Evolutionary conservation across 2,797 vertebrate genomes (phyloP).

Genomic region (Telmatherina bonti): DNA sequence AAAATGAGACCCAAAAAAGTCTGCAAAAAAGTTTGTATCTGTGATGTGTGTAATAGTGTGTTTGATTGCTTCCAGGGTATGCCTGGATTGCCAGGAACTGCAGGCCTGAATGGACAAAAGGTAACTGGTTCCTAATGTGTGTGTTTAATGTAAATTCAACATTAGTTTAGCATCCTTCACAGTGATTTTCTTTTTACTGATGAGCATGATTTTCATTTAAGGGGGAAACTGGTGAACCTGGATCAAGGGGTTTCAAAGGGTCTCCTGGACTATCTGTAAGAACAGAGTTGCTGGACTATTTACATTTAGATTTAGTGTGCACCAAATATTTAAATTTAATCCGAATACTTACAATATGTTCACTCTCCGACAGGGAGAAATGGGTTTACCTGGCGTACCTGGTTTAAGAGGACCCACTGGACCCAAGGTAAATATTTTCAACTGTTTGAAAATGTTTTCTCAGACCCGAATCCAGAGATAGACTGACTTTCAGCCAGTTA

Average conservation of each 20-base stretch:
- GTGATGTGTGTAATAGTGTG: neutral
- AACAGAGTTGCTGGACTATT: slow-evolving; percentile 40
- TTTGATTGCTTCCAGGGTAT: slow-evolving; percentile 84
- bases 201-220: slow-evolving; percentile 66
- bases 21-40: neutral
- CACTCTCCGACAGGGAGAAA: slow-evolving; percentile 85
- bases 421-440: slow-evolving; percentile 84
- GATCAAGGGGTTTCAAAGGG: slow-evolving; percentile 88
- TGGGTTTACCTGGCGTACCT: slow-evolving; percentile 85
- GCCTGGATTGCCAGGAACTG: slow-evolving; percentile 90
- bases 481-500: too few species aligned
- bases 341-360: slow-evolving; percentile 3
- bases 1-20: too few species aligned
- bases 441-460: slow-evolving; percentile 9
- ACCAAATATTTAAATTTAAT: slow-evolving; percentile 2
- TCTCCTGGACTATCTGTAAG: slow-evolving; percentile 86
- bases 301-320: neutral
- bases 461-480: slow-evolving; percentile 15
- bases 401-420: slow-evolving; percentile 88
- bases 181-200: slow-evolving; percentile 11
- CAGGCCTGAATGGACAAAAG: slow-evolving; percentile 89
- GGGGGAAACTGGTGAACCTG: slow-evolving; percentile 90
- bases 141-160: neutral
- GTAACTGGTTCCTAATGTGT: slow-evolving; percentile 47
- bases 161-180: neutral